Conservation (phyloP, 1,140 invertebrate genomes). For the Paraescarpia echinospica region DNA sequence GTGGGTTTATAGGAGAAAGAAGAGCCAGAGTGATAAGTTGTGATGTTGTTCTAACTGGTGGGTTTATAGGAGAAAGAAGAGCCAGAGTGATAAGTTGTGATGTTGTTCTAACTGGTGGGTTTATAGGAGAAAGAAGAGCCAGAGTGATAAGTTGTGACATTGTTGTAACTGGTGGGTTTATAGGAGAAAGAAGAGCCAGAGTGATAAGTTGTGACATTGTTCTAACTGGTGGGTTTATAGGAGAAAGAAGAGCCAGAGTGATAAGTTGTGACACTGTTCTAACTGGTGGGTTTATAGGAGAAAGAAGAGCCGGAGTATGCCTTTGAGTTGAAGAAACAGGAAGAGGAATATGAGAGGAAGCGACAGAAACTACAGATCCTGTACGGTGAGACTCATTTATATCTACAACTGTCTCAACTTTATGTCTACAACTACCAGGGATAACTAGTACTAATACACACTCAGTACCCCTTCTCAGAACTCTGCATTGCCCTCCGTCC, state of each 20-base stretch:
- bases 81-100: constrained; percentile 71
- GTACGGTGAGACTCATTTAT: constrained; percentile 62
- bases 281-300: constrained; percentile 66
- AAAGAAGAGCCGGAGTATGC: constrained; percentile 96
- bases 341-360: constrained; percentile 90
- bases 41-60: neutral
- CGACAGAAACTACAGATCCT: constrained; percentile 78
- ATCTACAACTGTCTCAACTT: neutral
- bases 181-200: constrained; percentile 96
- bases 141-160: constrained; percentile 66
- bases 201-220: constrained; percentile 51
- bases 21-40: constrained; percentile 81
- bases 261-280: neutral
- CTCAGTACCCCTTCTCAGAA: too few relatives aligned
- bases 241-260: constrained; percentile 97
- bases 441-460: too few relatives aligned
- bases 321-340: constrained; percentile 84
- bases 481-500: too few relatives aligned
- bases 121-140: constrained; percentile 92
- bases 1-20: constrained; percentile 80
- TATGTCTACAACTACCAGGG: too few relatives aligned
- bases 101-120: constrained; percentile 26
- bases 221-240: constrained; percentile 61
- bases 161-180: constrained; percentile 35
- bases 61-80: constrained; percentile 88